Base-by-base conservation (phyloP, 2,888 invertebrate genomes). In the Orthosia gracilis region DNA sequence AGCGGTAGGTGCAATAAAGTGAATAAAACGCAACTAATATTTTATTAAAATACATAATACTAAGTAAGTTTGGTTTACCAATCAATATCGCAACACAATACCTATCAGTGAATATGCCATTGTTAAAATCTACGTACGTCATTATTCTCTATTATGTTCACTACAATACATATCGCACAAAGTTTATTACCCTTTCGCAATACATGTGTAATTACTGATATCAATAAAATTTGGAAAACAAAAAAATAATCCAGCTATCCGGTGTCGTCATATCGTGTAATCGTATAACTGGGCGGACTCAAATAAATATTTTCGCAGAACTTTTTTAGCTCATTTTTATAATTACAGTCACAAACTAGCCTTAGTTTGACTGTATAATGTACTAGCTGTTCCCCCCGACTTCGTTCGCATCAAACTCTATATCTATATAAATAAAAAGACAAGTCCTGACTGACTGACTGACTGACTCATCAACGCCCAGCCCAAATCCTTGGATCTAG, bases 101-200 rank as follows among this genome's bases (percentile, higher is more conserved):
- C 17, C 12, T 26, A 26, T 23, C 31, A 21, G 15, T 49, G 47
- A 45, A 67, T 58, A 59, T 45, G 21, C 62, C n/a, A 80, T 79
- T 81, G 54, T 81, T 45, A 81, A 50, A 31, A 31, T n/a, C 40
- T 40, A 21, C 26, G 11, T 23, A 26, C 49, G 26, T 62, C 40
- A 66, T 62, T 49, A 47, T 57, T 62, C 61, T 64, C 18, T 59
- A 21, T 23, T 75, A 31, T 69, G 50, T 47, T 61, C n/a, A 66
- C 62, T 26, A 55, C 13, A 23, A 55, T 15, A 57, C 47, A 57
- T 21, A 64, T 70, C 47, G 40, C 21, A 47, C 40, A 47, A 45
- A 52, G 55, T 70, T 80, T 76, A 66, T 82, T 80, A 59, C 70
- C 59, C 67, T 82, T 61, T 70, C 31, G 55, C 63, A 70, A 82